Evolutionary conservation across 2,113 vertebrate genomes (phyloP), one percentile per base, ranked within the genome.

Genomic region (Rhinoptilus africanus): DNA sequence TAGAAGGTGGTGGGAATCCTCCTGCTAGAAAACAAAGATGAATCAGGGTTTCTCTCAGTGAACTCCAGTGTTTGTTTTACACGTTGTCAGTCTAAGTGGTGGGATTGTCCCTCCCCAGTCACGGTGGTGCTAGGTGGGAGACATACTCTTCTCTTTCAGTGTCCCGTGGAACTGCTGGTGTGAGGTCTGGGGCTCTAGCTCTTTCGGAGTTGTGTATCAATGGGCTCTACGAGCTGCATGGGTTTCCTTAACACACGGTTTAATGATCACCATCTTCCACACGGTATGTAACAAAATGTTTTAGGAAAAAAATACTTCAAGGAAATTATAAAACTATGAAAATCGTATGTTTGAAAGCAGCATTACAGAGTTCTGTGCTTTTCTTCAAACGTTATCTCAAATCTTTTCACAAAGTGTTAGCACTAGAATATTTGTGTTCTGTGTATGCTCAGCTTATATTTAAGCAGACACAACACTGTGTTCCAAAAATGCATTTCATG

Each of bases 191-290:
- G 39, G 41, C 41, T 89, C 53, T 13, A 1, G 4, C 39, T 57
- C 30, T 67, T 39, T 24, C 67, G 64, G 59, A 74, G n/a, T 16
- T 0, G 0, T 1, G 11, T 7, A 2, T 7, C 1, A 2, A 34
- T 0, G 2, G 63, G 34, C 80, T 73, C 6, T 51, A 16, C 0
- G 3, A 41, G 79, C 56, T 68, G 32, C 45, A 4, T 34, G 86
- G 9, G 4, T 45, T 80, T 77, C 56, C 59, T 45, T 19, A 37
- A 37, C n/a, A 12, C 26, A 6, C 17, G 26, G 13, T 26, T 76
- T 27, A 77, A 47, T 20, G 34, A 74, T 34, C 45, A 17, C 23
- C 45, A 19, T 16, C 34, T 67, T 91, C 60, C 43, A 75, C 0
- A 0, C 21, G 53, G 20, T 21, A 11, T 6, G 22, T 26, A 67